phyloP scores from a whole-genome alignment of 2,113 vertebrate genomes.

The Halcyon malimbica region DNA sequence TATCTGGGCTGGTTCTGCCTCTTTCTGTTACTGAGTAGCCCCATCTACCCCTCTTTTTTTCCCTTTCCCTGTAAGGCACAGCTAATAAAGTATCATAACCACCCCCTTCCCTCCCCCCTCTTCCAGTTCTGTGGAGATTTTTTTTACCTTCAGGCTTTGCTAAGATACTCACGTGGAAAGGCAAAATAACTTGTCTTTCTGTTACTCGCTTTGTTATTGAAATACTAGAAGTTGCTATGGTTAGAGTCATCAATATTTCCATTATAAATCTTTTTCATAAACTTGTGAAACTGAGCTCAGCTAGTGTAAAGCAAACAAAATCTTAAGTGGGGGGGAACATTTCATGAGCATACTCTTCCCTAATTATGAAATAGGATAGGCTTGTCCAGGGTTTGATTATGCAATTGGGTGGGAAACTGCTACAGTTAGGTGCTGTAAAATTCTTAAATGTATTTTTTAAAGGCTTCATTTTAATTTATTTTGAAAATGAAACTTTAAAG shows the following conservation, averaged over 20 bases:
- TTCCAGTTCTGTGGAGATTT: not conserved
- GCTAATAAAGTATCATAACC: not conserved
- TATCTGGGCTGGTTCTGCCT: not conserved
- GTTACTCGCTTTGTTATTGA: slow-evolving; percentile 20
- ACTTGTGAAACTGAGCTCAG: slow-evolving; percentile 50
- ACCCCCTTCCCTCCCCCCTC: rapidly evolving
- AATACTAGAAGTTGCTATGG: slow-evolving; percentile 35
- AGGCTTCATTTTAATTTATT: not conserved
- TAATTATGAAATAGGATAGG: slow-evolving; percentile 40
- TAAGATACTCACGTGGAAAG: not conserved
- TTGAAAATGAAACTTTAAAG: not conserved
- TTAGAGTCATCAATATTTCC: slow-evolving; percentile 53
- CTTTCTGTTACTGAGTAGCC: not conserved
- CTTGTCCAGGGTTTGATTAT: slow-evolving; percentile 30
- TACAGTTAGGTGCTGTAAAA: not conserved
- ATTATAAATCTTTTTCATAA: slow-evolving; percentile 50
- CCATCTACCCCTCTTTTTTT: not conserved
- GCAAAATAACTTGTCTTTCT: slow-evolving; percentile 1
- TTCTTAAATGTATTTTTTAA: not conserved
- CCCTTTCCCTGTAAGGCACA: not conserved
- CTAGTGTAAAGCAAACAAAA: slow-evolving; percentile 55
- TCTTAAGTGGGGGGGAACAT: slow-evolving; percentile 18
- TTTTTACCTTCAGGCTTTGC: slow-evolving; percentile 4
- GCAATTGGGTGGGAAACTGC: not conserved
- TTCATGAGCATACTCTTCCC: slow-evolving; percentile 21